Evolutionary conservation across 2,113 vertebrate genomes (phyloP).

Genomic region (Tupaia chinensis): DNA sequence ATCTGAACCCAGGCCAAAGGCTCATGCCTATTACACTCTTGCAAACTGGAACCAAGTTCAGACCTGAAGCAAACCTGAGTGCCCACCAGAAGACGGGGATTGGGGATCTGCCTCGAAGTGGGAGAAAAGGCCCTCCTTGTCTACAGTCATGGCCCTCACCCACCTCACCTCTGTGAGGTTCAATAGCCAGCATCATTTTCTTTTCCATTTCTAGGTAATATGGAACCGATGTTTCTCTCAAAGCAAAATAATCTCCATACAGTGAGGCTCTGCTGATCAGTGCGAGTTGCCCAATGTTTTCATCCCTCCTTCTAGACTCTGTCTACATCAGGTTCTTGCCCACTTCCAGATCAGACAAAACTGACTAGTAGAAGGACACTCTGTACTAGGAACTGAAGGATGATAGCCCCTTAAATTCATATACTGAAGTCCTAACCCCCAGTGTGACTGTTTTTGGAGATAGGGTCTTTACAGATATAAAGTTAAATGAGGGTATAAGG

Average conservation of each 20-base stretch:
- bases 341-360: background rate
- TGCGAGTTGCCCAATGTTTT: accelerated
- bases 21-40: background rate
- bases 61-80: background rate
- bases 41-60: background rate
- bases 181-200: too few relatives aligned
- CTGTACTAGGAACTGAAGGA: too few relatives aligned
- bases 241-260: too few relatives aligned
- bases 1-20: background rate
- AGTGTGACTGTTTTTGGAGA: accelerated
- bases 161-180: background rate
- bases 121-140: background rate
- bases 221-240: background rate
- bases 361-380: background rate
- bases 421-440: accelerated
- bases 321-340: background rate
- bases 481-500: background rate
- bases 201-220: background rate
- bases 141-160: background rate
- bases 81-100: background rate
- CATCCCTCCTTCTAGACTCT: background rate
- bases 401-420: accelerated
- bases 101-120: background rate
- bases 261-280: accelerated
- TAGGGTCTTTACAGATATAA: background rate